Conservation (phyloP, 2,113 vertebrate species). For the Sprattus sprattus region DNA sequence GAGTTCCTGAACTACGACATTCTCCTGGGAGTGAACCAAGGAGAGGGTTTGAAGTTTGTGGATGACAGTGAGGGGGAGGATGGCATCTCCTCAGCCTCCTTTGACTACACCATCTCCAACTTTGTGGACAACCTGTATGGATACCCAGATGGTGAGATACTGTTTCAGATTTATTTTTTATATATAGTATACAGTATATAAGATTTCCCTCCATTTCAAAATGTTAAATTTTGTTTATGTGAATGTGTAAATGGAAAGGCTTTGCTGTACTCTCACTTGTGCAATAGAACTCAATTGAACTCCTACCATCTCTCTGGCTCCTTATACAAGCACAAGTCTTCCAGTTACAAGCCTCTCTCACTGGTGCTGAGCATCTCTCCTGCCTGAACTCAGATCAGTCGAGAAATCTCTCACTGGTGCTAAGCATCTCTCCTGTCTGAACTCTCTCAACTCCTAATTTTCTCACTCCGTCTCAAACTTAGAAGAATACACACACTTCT, state of each 20-base stretch:
- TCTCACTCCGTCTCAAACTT: not conserved
- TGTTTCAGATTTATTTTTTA: not conserved
- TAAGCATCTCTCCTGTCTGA: not conserved
- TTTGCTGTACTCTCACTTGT: not conserved
- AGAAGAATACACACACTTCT: too few relatives aligned
- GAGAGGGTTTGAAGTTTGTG: slow-evolving; percentile 92
- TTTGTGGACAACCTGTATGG: slow-evolving; percentile 96
- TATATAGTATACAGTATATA: not conserved
- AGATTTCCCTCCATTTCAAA: not conserved
- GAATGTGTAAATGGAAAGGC: not conserved
- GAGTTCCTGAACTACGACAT: slow-evolving; percentile 98
- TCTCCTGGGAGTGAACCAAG: slow-evolving; percentile 92
- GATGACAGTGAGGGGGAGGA: slow-evolving; percentile 94
- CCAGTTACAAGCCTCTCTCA: not conserved
- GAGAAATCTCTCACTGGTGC: not conserved
- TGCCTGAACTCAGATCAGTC: not conserved
- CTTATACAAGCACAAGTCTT: not conserved
- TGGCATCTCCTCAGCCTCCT: slow-evolving; percentile 88
- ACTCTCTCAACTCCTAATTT: not conserved
- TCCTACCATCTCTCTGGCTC: not conserved
- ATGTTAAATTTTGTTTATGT: not conserved
- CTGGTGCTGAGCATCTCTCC: not conserved
- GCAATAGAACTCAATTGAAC: not conserved
- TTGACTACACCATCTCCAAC: slow-evolving; percentile 95
- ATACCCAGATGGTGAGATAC: slow-evolving; percentile 81